Evolutionary conservation across 2,113 vertebrate genomes (phyloP).

Genomic region (Microcebus tavaratra): DNA sequence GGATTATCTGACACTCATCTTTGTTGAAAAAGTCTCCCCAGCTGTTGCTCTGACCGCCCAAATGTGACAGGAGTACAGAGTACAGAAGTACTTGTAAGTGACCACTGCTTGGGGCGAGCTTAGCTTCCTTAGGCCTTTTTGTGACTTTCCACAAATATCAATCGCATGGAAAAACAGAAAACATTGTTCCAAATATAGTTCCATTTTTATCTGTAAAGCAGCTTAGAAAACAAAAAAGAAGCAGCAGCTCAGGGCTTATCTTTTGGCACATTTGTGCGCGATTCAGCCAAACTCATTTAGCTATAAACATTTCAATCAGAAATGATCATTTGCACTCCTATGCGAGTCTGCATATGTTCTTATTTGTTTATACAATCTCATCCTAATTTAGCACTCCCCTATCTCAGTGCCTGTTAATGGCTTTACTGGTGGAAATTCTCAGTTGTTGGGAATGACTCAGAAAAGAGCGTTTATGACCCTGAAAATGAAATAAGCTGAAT

Average conservation of each 20-base stretch:
- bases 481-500: conserved; percentile 72
- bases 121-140: conserved; percentile 68
- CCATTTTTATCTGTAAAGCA: conserved; percentile 51
- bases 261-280: conserved; percentile 19
- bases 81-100: conserved; percentile 87
- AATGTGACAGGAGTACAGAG: conserved; percentile 86
- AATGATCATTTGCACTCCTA: conserved; percentile 19
- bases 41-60: conserved; percentile 89
- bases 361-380: conserved; percentile 48
- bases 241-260: neutral
- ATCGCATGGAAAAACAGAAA: conserved; percentile 60
- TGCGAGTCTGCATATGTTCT: neutral
- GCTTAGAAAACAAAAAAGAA: conserved; percentile 53
- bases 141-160: conserved; percentile 76
- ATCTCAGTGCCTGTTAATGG: conserved; percentile 39
- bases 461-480: conserved; percentile 56
- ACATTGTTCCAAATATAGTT: conserved; percentile 4
- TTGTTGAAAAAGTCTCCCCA: conserved; percentile 92
- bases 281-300: conserved; percentile 58
- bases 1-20: conserved; percentile 93
- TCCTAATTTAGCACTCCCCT: conserved; percentile 43
- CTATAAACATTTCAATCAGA: conserved; percentile 51
- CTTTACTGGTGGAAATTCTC: conserved; percentile 47
- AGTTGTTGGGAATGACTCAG: conserved; percentile 2
- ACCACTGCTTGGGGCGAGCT: conserved; percentile 76